Conservation (phyloP, 1,140 invertebrate species). For the Leptinotarsa undecemlineata region DNA sequence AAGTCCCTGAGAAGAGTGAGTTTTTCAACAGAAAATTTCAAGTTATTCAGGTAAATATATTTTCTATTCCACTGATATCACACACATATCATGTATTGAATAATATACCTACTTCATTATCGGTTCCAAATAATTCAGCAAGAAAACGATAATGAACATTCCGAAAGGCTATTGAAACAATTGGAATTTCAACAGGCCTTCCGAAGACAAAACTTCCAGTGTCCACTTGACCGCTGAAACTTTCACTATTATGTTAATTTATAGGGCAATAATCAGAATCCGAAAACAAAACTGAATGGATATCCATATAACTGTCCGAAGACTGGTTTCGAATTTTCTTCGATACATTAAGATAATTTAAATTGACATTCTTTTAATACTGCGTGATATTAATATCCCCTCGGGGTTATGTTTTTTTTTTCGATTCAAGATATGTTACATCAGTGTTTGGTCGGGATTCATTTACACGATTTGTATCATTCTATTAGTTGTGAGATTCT, state of each 20-base stretch:
- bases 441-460: slow-evolving; percentile 10
- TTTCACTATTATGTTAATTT: slow-evolving; percentile 52
- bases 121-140: too few relatives aligned
- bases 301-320: slow-evolving; percentile 42
- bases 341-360: slow-evolving; percentile 49
- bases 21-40: too few relatives aligned
- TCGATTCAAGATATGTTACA: slow-evolving; percentile 10
- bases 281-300: slow-evolving; percentile 41
- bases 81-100: too few relatives aligned
- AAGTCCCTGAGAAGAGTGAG: too few relatives aligned
- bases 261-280: slow-evolving; percentile 47
- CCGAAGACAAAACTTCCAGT: slow-evolving; percentile 17
- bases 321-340: slow-evolving; percentile 47
- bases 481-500: background rate
- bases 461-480: slow-evolving; percentile 5
- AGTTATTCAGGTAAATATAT: too few relatives aligned
- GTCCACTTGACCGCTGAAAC: slow-evolving; percentile 35
- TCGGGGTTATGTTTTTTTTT: slow-evolving; percentile 27
- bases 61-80: too few relatives aligned
- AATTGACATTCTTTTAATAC: slow-evolving; percentile 51
- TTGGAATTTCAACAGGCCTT: too few relatives aligned
- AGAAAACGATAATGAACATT: too few relatives aligned
- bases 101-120: too few relatives aligned
- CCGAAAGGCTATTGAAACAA: too few relatives aligned
- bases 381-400: slow-evolving; percentile 32